Evolutionary conservation across 2,888 invertebrate species (phyloP), one percentile per base, ranked within the genome.

Genomic region (Cephonodes hylas): DNA sequence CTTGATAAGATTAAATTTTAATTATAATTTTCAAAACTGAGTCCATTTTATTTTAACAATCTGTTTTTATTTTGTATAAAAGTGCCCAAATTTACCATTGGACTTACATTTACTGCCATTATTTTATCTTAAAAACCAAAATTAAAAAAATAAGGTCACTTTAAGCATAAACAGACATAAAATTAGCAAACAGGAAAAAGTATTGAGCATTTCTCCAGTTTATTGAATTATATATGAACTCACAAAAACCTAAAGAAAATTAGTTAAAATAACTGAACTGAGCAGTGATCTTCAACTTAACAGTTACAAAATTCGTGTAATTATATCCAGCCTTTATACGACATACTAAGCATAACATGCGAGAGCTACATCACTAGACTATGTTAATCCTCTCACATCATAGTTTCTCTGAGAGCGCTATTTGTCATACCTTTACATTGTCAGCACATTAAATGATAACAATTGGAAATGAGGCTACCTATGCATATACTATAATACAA

Each of bases 321-420:
- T 44, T 20, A 15, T 48, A 48, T 27, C 27, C 48, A 48, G 48
- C 48, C 48, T 48, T 48, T 48, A 48, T 48, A 48, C 27, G 45
- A 22, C 20, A 15, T 27, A n/a, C n/a, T 25, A 48, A 48, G 48
- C 48, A 7, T 27, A 38, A n/a, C 25, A 48, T 6, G 18, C 7
- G 27, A 48, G 48, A 48, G 48, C 48, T 48, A 48, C n/a, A n/a
- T 4, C 34, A 10, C 34, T 38, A 38, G 13, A 27, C 48, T 48
- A 48, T 48, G 25, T 15, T 48, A 27, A 15, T 48, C 15, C 23
- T 23, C 15, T 48, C 7, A 25, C 48, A 18, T 20, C 18, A n/a
- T n/a, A 20, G 20, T 13, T 45, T 22, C 25, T 27, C 6, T n/a
- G 7, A 8, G n/a, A 7, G 6, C 27, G 25, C 2, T 15, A 5